These are phyloP conservation scores for Gymnarchus niloticus DNA, from an alignment of 2,113 vertebrate species.

Conservation along the genomic window DNA sequence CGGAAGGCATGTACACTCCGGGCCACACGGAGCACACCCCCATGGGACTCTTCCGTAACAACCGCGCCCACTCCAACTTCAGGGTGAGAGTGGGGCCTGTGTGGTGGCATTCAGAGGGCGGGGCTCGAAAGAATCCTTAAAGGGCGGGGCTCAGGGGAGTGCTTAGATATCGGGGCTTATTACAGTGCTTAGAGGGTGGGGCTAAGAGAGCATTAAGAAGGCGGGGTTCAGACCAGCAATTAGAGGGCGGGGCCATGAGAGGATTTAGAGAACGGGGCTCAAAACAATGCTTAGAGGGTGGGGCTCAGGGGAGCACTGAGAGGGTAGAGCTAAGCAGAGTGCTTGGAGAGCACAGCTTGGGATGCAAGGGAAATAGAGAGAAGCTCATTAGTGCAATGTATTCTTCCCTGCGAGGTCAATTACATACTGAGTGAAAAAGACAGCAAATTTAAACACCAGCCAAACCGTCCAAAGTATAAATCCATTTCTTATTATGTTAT, in stretches of 20 bases:
- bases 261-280: too few species aligned
- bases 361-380: too few species aligned
- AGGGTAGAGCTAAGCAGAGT: too few species aligned
- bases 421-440: neutral
- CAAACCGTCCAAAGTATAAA: neutral
- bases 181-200: too few species aligned
- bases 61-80: conserved; percentile 94
- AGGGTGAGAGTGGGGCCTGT: conserved; percentile 66
- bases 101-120: neutral
- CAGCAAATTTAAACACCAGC: neutral
- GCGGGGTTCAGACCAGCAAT: too few species aligned
- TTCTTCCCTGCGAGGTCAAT: neutral
- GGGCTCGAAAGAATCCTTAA: too few species aligned
- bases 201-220: neutral
- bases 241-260: neutral
- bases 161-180: too few species aligned
- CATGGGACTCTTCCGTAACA: conserved; percentile 85
- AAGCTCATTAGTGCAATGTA: neutral
- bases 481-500: neutral
- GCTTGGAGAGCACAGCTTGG: too few species aligned
- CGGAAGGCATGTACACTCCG: conserved; percentile 80
- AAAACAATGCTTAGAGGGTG: too few species aligned
- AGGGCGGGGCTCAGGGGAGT: too few species aligned
- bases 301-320: too few species aligned
- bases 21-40: conserved; percentile 85